Evolutionary conservation across 2,797 vertebrate species (phyloP).

Genomic region (Smutsia gigantea): DNA sequence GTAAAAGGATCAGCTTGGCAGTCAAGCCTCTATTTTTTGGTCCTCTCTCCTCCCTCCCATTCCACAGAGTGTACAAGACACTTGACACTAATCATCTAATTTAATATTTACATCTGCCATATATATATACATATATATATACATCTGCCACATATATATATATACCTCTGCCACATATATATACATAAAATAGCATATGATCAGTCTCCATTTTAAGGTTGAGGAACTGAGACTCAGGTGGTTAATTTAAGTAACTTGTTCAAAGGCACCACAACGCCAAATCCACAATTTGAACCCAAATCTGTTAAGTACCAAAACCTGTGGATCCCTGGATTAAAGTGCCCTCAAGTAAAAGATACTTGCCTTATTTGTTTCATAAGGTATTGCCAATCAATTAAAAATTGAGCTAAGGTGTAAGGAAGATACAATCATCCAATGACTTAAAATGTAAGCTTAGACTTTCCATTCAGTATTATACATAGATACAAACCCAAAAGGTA

Average conservation of each 20-base stretch:
- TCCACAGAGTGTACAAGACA: background rate
- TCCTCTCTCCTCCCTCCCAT: background rate
- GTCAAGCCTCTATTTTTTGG: background rate
- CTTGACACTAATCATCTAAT: background rate
- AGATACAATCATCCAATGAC: background rate
- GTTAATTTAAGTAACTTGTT: background rate
- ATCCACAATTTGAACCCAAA: conserved; percentile 11
- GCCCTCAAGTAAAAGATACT: background rate
- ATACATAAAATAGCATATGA: background rate
- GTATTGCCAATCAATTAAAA: conserved; percentile 31
- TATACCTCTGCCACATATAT: no score
- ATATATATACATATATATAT: background rate
- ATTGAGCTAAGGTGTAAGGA: conserved; percentile 6
- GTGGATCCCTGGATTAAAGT: background rate
- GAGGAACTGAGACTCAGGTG: background rate
- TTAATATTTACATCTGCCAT: conserved; percentile 1
- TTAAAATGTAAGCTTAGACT: background rate
- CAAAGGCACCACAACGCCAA: background rate
- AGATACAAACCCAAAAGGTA: conserved; percentile 11
- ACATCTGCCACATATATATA: background rate
- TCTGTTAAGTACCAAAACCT: conserved; percentile 9
- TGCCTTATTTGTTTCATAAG: background rate
- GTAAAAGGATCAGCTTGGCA: conserved; percentile 23
- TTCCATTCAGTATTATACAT: background rate
- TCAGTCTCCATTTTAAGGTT: conserved; percentile 25